Base-by-base conservation (phyloP, 2,113 vertebrate species). In the Micronisus gabar region DNA sequence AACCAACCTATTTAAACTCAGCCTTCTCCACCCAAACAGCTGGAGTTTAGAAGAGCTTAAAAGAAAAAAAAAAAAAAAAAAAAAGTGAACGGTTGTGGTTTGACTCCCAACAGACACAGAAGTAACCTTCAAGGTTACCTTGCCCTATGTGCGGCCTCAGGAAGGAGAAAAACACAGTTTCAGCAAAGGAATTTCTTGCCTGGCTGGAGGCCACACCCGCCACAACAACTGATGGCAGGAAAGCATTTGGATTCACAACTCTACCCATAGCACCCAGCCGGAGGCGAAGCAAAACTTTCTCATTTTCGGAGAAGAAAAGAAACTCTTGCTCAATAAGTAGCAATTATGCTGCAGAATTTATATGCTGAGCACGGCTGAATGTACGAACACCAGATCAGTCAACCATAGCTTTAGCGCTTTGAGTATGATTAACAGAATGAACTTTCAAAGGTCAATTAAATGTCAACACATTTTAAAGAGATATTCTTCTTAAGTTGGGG, bases 361-460 rank as follows among this genome's bases (percentile, higher is more conserved):
- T 98, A 98, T 98, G 98, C 98, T 97, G 98, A 98, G 98, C 98
- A 98, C 96, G 97, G 93, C 86, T 83, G 93, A 96, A 97, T 71
- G 95, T 97, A 97, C 90, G 97, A 98, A 98, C 97, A 97, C 95
- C 96, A 96, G 97, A 98, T 97, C 98, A 98, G 98, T 97, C 97
- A 98, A 97, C 97, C 98, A 98, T 96, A 96, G 96, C 97, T 88
- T 98, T 96, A 97, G 97, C 63, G 95, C 98, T 98, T 96, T 97
- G 97, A 97, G 97, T 98, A 98, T 98, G 98, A 98, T 98, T 98
- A 98, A 98, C 98, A 98, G 98, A 98, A 98, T 95, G 97, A 98
- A 97, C 97, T 98, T 98, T 95, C 97, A 98, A 98, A 98, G 98
- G 98, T 98, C 98, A 98, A 98, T 98, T 98, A 98, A 98, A 98